These are phyloP conservation scores for Schizopygopsis pylzovi DNA, from an alignment of 2,797 vertebrate species.

Conservation along the genomic window DNA sequence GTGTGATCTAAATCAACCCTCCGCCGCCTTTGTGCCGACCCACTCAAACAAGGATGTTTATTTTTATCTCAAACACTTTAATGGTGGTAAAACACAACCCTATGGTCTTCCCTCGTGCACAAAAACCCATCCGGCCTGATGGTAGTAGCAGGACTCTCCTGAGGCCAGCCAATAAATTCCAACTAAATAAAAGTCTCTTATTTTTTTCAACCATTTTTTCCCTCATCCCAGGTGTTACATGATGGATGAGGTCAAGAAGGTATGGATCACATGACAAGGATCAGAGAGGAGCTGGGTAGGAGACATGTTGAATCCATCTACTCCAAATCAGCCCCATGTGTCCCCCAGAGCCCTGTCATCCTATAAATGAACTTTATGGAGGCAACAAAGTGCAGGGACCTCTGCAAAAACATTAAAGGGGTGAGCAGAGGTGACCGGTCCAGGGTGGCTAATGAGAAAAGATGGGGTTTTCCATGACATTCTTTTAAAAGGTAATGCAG, in stretches of 20 bases:
- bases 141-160: conserved; percentile 66
- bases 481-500: conserved; percentile 59
- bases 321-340: conserved; percentile 84
- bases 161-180: conserved; percentile 76
- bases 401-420: conserved; percentile 76
- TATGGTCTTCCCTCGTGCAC: conserved; percentile 59
- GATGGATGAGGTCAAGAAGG: conserved; percentile 69
- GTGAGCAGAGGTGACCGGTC: conserved; percentile 55
- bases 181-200: conserved; percentile 82
- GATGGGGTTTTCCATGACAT: conserved; percentile 47
- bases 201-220: conserved; percentile 20
- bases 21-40: conserved; percentile 1
- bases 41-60: conserved; percentile 51
- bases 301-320: conserved; percentile 81
- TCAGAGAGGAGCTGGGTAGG: conserved; percentile 73
- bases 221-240: conserved; percentile 74
- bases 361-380: conserved; percentile 85
- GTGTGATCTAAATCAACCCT: conserved; percentile 53
- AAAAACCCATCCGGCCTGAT: conserved; percentile 62
- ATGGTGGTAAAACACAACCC: conserved; percentile 51
- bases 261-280: conserved; percentile 60
- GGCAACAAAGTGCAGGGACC: conserved; percentile 83
- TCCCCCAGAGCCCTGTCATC: conserved; percentile 79
- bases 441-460: conserved; percentile 72
- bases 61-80: conserved; percentile 37